Evolutionary conservation across 2,113 vertebrate genomes (phyloP), one percentile per base, ranked within the genome.

Genomic region (Nothocercus nigrocapillus): DNA sequence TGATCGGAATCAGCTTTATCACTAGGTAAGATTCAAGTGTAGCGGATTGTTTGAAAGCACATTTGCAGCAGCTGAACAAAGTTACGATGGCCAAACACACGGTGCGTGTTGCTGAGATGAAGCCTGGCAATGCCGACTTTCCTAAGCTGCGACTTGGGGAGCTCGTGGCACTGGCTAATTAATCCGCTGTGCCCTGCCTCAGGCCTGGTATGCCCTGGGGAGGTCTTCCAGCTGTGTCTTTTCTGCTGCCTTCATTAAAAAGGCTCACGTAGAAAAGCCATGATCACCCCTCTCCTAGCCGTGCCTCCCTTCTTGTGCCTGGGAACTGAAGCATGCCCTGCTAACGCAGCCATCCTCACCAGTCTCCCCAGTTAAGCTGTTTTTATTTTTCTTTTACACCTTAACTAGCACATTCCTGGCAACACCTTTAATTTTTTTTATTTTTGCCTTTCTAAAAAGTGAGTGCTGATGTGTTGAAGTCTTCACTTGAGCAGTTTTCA

Each of bases 1-100:
- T 84, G 90, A 89, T 87, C 49, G 81, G 76, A 93, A 88, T 70
- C 67, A 82, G 38, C 53, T 87, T 91, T 92, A 90, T 89, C 77
- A 21, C 42, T 30, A 58, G 61, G 17, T 84, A 84, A 72, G 62
- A 84, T 78, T 93, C 84, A 84, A 86, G 49, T n/a, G 53, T 56
- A 47, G 77, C 67, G 84, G 38, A 21, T 34, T 95, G 28, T 78
- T 89, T 82, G 45, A 68, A 90, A 92, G 70, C 42, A 88, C 58
- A 54, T 72, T 84, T 89, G 38, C 63, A 90, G 53, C 82, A 89
- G 72, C 2, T 82, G 38, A 84, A 67, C 19, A 51, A 70, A 86
- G 34, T 81, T 86, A 75, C 21, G 6, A 16, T 44, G 72, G 79
- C 67, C 53, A 90, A 85, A 90, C 38, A 81, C 21, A 67, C 58